phyloP scores from a whole-genome alignment of 2,797 vertebrate species.

The Hafferia zeledoni region DNA sequence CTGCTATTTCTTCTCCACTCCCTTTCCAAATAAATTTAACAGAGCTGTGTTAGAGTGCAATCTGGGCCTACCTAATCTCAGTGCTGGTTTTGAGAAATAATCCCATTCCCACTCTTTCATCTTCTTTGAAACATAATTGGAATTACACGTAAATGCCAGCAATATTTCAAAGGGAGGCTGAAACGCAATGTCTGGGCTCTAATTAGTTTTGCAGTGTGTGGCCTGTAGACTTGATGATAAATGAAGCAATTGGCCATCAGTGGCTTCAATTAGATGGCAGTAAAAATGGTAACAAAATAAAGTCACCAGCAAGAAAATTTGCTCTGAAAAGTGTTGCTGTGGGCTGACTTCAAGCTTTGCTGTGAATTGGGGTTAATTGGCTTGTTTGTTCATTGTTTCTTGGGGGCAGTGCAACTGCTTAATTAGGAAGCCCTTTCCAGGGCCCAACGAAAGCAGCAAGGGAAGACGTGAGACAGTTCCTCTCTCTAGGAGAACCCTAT shows the following conservation, averaged over 20 bases:
- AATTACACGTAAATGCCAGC: constrained; percentile 33
- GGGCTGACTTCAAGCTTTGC: background rate
- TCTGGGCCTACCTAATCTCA: constrained; percentile 1
- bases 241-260: constrained; percentile 64
- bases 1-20: background rate
- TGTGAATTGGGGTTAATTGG: constrained; percentile 53
- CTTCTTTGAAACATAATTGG: constrained; percentile 50
- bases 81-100: constrained; percentile 1
- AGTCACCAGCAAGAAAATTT: constrained; percentile 31
- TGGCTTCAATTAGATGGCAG: constrained; percentile 65
- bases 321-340: constrained; percentile 24
- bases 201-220: constrained; percentile 64
- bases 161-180: constrained; percentile 54
- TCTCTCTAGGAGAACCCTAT: background rate
- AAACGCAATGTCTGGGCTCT: constrained; percentile 32
- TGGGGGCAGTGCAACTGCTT: background rate
- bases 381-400: constrained; percentile 36
- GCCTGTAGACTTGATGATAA: constrained; percentile 67
- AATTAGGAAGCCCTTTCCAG: background rate
- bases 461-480: background rate
- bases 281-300: constrained; percentile 67
- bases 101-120: background rate
- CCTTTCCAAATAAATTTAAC: background rate
- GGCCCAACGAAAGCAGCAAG: background rate
- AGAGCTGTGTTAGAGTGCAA: background rate